Evolutionary conservation across 1,140 invertebrate genomes (phyloP).

Genomic region (Bombus picipes): DNA sequence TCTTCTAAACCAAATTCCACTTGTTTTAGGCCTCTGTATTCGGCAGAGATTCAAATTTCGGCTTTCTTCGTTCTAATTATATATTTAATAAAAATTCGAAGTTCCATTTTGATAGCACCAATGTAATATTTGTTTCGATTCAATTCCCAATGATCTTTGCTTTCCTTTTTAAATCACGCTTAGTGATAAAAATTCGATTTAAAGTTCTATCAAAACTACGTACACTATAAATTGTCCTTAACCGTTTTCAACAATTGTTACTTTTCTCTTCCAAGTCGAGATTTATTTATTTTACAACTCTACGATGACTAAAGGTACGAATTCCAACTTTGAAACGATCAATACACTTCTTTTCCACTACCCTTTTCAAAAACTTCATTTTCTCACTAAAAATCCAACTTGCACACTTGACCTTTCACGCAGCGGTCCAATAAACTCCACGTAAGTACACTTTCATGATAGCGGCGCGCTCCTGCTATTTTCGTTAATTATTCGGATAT

Average conservation of each 20-base stretch:
- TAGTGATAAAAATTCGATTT: not conserved
- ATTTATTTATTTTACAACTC: not conserved
- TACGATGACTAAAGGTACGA: not conserved
- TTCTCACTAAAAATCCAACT: not conserved
- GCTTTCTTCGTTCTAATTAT: not conserved
- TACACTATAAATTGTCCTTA: not conserved
- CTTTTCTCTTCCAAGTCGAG: not conserved
- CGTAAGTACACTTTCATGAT: not conserved
- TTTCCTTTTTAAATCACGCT: not conserved
- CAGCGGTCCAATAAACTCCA: not conserved
- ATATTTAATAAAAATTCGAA: not conserved
- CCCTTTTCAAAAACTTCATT: not conserved
- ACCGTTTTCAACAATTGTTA: not conserved
- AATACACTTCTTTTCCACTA: not conserved
- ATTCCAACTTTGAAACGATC: too few species aligned
- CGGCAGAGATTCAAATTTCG: not conserved
- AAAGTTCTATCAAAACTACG: not conserved
- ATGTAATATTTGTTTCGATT: not conserved
- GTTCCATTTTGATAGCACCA: not conserved
- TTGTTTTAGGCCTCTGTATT: not conserved
- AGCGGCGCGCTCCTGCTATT: not conserved
- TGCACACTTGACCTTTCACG: not conserved
- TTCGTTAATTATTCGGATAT: slow-evolving; percentile 28
- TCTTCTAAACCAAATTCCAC: not conserved
- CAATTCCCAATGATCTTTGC: not conserved